Evolutionary conservation across 2,888 invertebrate genomes (phyloP), one percentile per base, ranked within the genome.

Genomic region (Corythucha ciliata): DNA sequence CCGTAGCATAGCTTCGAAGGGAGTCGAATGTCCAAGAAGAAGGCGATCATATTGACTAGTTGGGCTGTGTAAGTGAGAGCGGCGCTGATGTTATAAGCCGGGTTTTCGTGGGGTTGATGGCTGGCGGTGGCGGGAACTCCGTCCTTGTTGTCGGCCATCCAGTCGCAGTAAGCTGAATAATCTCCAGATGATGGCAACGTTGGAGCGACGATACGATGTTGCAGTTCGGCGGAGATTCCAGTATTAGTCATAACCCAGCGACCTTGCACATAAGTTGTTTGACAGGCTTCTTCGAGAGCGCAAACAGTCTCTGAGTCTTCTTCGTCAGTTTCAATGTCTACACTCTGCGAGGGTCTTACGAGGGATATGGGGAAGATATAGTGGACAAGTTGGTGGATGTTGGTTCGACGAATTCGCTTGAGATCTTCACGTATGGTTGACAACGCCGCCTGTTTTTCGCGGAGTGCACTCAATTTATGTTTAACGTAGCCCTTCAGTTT

Each of bases 1-100:
- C 89, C 78, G 65, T 80, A 81, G 48, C 74, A 72, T 61, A 82
- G 69, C 67, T 79, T 80, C 61, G 81, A 79, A 29, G 92, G 92
- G 65, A 92, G 74, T 58, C 82, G 75, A 48, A 83, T 76, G 70
- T 90, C 86, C 56, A 92, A 74, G 67, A 84, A 83, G 73, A 81
- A 87, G 42, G 90, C 84, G 58, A 91, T 72, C 59, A 90, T 73
- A 65, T 82, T 79, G 39, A 85, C 77, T 60, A 93, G 74, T 72
- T 93, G 93, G 52, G 90, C 82, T 33, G 85, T 81, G 67, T 90
- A 87, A 34, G 84, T 82, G 36, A 93, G 76, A 47, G 87, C 92
- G 58, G 83, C 89, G 66, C 77, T 78, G 59, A 83, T 83, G 57
- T 79, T 79, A 64, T 80, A 81, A 36, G 81, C 79, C 60, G 80